A percentile compares a stretch with the other conserved stretches of the same genome.
These are phyloP conservation scores for Harpagifer antarcticus DNA, from an alignment of 2,797 vertebrate species.

Conservation along the genomic window DNA sequence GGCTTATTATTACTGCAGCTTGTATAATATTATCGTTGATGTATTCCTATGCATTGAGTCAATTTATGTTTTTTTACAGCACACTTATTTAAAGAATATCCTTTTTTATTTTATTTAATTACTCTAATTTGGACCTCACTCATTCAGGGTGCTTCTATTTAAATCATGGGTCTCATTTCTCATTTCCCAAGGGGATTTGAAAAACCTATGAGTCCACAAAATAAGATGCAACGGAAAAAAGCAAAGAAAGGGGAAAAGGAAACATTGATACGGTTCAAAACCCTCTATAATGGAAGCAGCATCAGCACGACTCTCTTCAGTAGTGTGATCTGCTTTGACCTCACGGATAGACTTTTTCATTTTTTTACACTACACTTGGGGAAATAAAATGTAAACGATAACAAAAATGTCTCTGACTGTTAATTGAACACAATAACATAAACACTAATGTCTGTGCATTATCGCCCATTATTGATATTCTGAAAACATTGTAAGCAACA, in stretches of 20 bases:
- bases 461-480: not conserved
- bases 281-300: constrained; percentile 10
- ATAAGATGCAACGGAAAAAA: constrained; percentile 7
- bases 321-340: not conserved
- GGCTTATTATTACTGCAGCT: not conserved
- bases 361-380: not conserved
- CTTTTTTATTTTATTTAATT: constrained; percentile 15
- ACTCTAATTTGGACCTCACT: constrained; percentile 16
- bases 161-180: constrained; percentile 43
- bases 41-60: not conserved
- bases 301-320: not conserved
- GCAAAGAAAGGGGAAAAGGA: not conserved
- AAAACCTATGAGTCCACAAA: not conserved
- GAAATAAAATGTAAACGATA: not conserved
- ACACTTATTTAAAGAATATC: constrained; percentile 15
- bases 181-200: constrained; percentile 12
- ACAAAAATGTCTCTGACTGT: not conserved
- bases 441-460: no score
- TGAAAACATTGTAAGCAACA: constrained; percentile 9
- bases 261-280: not conserved
- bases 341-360: not conserved
- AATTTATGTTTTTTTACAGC: constrained; percentile 15
- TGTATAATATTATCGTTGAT: not conserved
- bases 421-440: no score
- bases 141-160: constrained; percentile 21